phyloP scores from a whole-genome alignment of 2,797 vertebrate genomes.

The Otolemur crassicaudatus region DNA sequence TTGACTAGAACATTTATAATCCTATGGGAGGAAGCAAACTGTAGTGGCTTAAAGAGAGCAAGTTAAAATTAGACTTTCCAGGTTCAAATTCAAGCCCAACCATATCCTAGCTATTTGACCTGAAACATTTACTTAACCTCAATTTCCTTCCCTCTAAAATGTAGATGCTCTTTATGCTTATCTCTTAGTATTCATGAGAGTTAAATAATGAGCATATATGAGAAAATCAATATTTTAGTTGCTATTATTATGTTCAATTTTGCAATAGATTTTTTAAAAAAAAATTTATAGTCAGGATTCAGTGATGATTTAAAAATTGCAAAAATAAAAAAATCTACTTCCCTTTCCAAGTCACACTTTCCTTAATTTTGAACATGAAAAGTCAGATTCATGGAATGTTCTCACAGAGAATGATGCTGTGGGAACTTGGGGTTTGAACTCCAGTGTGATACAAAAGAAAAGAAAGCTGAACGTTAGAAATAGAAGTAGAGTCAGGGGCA shows the following conservation, averaged over 20 bases:
- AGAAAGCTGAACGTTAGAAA: background rate
- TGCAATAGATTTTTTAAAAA: background rate
- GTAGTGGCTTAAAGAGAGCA: background rate
- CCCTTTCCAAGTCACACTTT: background rate
- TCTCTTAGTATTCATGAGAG: background rate
- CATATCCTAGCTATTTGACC: background rate
- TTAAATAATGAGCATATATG: background rate
- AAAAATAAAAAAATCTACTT: background rate
- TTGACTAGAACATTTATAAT: background rate
- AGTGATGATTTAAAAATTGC: background rate
- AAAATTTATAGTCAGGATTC: background rate
- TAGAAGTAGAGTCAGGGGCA: background rate
- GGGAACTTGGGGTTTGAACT: background rate
- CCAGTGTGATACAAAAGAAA: background rate
- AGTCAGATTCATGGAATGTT: background rate
- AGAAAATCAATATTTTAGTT: background rate
- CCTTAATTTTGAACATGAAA: background rate
- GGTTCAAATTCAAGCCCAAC: background rate
- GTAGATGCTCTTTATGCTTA: background rate
- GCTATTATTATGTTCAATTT: conserved; percentile 8
- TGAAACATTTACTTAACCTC: conserved; percentile 18
- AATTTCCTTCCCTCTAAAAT: background rate
- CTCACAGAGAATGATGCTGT: background rate
- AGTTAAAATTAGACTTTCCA: conserved; percentile 13
- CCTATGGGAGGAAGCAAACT: background rate